Evolutionary conservation across 2,888 invertebrate genomes (phyloP).

Genomic region (Acronicta alni): DNA sequence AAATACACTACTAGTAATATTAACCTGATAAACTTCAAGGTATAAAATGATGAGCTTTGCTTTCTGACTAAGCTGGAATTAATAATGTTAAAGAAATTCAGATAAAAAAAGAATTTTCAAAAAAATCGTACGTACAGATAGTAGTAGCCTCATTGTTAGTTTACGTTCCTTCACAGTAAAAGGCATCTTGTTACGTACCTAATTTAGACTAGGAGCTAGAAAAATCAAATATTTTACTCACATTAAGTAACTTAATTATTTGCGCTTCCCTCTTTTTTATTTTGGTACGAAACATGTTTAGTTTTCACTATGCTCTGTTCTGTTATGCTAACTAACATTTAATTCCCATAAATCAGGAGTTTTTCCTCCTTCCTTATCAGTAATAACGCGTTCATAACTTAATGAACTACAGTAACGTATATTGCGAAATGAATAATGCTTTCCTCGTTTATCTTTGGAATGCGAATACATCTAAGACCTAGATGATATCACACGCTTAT

Average conservation of each 20-base stretch:
- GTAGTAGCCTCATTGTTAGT: conserved; percentile 33
- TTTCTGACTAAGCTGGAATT: no score
- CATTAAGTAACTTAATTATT: conserved; percentile 68
- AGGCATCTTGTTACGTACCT: conserved; percentile 51
- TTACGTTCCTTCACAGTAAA: conserved; percentile 58
- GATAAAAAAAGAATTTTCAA: neutral
- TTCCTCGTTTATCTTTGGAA: neutral
- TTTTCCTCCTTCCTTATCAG: conserved; percentile 30
- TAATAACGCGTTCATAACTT: neutral
- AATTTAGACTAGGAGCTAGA: neutral
- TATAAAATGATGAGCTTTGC: no score
- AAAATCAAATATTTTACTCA: conserved; percentile 60
- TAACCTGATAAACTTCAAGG: no score
- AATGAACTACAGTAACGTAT: neutral
- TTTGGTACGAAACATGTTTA: conserved; percentile 71
- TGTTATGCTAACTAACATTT: neutral
- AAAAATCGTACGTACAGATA: conserved; percentile 26
- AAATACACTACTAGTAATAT: no score
- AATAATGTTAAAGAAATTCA: no score
- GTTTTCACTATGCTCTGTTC: neutral
- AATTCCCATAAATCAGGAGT: conserved; percentile 17
- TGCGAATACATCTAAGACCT: neutral
- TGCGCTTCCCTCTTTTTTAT: conserved; percentile 70
- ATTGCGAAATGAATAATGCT: neutral
- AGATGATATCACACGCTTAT: no score